Percentiles rank a stretch among this genome's conserved stretches.
These are phyloP conservation scores for Halcyon senegalensis DNA, from an alignment of 2,113 vertebrate species.

Conservation along the genomic window DNA sequence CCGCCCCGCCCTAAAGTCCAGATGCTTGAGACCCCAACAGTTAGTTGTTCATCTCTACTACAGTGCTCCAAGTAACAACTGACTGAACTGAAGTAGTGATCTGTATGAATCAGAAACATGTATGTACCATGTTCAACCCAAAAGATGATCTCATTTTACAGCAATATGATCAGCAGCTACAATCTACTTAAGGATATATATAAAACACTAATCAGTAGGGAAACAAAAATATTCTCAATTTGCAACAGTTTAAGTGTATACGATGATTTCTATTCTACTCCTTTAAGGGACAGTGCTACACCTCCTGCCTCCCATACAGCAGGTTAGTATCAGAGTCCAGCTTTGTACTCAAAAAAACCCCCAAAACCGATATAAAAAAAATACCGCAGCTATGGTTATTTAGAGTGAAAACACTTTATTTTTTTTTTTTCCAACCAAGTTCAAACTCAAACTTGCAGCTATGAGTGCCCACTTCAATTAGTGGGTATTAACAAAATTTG, in stretches of 20 bases:
- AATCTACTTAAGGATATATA: background rate
- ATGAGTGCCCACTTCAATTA: background rate
- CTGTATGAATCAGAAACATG: background rate
- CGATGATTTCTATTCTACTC: background rate
- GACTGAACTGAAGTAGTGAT: background rate
- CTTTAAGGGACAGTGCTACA: background rate
- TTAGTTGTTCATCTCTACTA: background rate
- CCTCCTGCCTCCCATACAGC: background rate
- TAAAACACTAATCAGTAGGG: background rate
- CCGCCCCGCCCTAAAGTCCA: background rate
- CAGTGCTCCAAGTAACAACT: background rate
- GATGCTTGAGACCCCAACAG: background rate
- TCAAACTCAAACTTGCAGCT: background rate
- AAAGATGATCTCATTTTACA: background rate
- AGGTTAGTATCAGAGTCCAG: background rate
- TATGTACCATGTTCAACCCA: background rate
- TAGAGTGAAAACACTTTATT: conserved; percentile 10
- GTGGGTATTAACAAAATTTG: background rate
- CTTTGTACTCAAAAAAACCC: background rate
- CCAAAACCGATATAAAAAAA: background rate
- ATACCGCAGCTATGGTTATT: background rate
- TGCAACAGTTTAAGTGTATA: background rate
- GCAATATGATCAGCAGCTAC: background rate
- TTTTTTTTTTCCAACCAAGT: background rate
- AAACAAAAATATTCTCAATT: background rate